Conservation (phyloP, 30 jellyfish, hydroid and myxozoan species). For the Morbakka virulenta region DNA sequence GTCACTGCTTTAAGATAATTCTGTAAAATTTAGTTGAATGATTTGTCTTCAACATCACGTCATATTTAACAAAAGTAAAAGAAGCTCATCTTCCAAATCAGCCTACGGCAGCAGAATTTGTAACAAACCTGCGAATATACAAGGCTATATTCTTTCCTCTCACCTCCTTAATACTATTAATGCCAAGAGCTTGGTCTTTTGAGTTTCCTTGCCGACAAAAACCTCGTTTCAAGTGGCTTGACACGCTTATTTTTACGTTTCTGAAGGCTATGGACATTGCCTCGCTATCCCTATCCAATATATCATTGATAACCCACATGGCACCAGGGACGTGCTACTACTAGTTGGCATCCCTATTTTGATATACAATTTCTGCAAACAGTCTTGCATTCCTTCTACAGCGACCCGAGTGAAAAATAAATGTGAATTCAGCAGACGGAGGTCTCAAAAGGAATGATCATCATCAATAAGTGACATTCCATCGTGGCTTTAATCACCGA, state of each 20-base stretch:
- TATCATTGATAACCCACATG: no score
- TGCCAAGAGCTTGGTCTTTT: slow-evolving; percentile 10
- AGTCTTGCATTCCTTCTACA: no score
- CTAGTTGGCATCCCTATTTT: no score
- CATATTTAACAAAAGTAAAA: background rate
- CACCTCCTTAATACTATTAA: slow-evolving; percentile 22
- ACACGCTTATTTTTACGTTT: slow-evolving; percentile 22
- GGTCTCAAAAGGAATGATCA: no score
- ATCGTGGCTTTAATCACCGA: no score
- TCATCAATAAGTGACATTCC: no score
- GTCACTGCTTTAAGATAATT: slow-evolving; percentile 10
- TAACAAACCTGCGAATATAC: slow-evolving; percentile 27
- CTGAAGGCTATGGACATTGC: no score
- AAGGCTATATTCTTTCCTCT: slow-evolving; percentile 1
- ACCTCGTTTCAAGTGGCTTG: slow-evolving; percentile 26
- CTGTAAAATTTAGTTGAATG: slow-evolving; percentile 7
- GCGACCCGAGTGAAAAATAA: no score
- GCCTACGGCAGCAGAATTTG: slow-evolving; percentile 11
- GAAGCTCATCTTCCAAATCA: slow-evolving; percentile 28
- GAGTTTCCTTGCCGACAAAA: slow-evolving; percentile 21
- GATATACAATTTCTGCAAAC: no score
- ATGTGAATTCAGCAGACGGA: no score
- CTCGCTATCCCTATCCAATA: no score
- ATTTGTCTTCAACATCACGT: slow-evolving; percentile 20
- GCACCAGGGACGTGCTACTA: no score